Evolutionary conservation across 1,140 invertebrate species (phyloP).

Genomic region (Bombus superbus): DNA sequence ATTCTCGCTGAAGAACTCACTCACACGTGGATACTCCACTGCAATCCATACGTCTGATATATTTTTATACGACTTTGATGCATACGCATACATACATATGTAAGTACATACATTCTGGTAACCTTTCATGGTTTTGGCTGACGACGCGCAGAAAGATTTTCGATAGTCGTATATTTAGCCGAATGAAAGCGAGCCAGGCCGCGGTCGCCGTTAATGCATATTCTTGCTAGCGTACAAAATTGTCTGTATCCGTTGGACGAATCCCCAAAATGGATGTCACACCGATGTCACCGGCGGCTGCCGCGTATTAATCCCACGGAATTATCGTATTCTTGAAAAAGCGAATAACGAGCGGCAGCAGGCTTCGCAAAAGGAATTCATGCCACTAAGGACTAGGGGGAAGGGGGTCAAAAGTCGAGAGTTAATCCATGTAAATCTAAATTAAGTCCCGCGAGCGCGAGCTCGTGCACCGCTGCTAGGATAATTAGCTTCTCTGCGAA

Average conservation of each 20-base stretch:
- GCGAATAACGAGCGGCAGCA: background rate
- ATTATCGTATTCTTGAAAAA: conserved; percentile 49
- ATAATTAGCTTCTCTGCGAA: conserved; percentile 53
- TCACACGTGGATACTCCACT: background rate
- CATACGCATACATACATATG: background rate
- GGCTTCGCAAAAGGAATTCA: conserved; percentile 28
- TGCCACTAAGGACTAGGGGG: background rate
- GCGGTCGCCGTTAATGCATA: conserved; percentile 9
- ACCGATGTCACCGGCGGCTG: background rate
- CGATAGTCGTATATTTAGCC: background rate
- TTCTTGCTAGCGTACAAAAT: background rate
- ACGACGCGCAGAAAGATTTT: conserved; percentile 12
- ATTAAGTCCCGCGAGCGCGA: conserved; percentile 50
- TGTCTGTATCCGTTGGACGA: background rate
- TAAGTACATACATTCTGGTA: background rate
- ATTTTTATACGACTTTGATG: no score
- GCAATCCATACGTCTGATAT: background rate
- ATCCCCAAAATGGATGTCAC: conserved; percentile 15
- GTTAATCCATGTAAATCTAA: conserved; percentile 54
- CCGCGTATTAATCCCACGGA: conserved; percentile 28
- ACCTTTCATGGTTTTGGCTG: background rate
- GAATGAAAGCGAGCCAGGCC: conserved; percentile 12
- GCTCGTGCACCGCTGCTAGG: conserved; percentile 35
- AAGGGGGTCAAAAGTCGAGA: conserved; percentile 25
- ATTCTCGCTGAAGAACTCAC: background rate